Conservation (phyloP, 2,888 invertebrate species). For the Bruchidius siliquastri region DNA sequence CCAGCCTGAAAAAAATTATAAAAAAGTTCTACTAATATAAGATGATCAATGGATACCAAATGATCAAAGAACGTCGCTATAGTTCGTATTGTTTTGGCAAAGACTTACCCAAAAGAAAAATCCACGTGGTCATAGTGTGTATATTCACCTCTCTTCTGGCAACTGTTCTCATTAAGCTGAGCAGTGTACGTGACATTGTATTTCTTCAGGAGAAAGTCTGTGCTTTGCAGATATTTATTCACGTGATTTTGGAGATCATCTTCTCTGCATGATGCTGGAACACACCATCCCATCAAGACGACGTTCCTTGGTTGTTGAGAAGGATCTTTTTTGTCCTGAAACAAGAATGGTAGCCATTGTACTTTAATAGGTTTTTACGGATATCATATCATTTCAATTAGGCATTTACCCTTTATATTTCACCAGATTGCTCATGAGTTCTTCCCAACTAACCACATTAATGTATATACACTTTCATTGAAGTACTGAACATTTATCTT, state of each 20-base stretch:
- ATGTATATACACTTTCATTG: too few relatives aligned
- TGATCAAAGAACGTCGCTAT: too few relatives aligned
- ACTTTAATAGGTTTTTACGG: too few relatives aligned
- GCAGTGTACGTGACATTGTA: slow-evolving; percentile 29
- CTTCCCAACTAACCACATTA: too few relatives aligned
- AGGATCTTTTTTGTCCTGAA: slow-evolving; percentile 31
- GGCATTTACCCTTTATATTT: too few relatives aligned
- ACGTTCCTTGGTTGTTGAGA: slow-evolving; percentile 33
- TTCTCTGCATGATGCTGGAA: slow-evolving; percentile 34
- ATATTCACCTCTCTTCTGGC: slow-evolving; percentile 26
- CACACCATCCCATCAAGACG: slow-evolving; percentile 33
- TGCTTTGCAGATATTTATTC: slow-evolving; percentile 23
- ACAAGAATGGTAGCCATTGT: slow-evolving; percentile 4
- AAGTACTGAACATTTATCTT: too few relatives aligned
- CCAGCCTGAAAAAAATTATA: slow-evolving; percentile 15
- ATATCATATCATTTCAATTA: too few relatives aligned
- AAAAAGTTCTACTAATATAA: too few relatives aligned
- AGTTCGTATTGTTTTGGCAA: too few relatives aligned
- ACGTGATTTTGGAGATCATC: slow-evolving; percentile 27
- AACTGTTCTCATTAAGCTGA: slow-evolving; percentile 21
- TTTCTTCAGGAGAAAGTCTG: slow-evolving; percentile 35
- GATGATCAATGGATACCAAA: too few relatives aligned
- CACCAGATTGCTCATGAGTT: too few relatives aligned
- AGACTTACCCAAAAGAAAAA: slow-evolving; percentile 28
- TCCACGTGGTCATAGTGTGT: slow-evolving; percentile 28